Conservation (phyloP, 2,113 vertebrate genomes). For the Lophochroa leadbeateri region DNA sequence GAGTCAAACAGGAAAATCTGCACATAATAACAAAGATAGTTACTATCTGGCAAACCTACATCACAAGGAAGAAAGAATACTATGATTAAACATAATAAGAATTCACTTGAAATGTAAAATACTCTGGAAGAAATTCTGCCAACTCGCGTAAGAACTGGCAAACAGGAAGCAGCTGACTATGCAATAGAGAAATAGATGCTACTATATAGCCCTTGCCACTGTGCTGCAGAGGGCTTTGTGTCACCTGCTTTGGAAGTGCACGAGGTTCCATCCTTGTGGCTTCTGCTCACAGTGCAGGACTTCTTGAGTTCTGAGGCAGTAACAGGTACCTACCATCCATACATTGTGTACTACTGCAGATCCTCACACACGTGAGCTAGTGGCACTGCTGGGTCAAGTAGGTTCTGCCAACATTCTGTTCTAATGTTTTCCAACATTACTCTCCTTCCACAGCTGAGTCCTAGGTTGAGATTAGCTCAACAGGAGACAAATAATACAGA, state of each 20-base stretch:
- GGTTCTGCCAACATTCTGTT: not conserved
- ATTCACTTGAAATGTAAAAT: conserved; percentile 54
- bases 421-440: not conserved
- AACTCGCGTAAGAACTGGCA: not conserved
- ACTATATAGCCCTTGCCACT: accelerated
- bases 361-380: not conserved
- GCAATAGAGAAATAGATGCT: not conserved
- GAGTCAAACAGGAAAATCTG: conserved; percentile 55
- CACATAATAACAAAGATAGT: conserved; percentile 38
- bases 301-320: not conserved
- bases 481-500: not conserved
- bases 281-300: not conserved
- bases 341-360: not conserved
- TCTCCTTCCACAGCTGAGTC: not conserved
- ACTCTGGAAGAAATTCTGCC: not conserved
- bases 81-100: conserved; percentile 44
- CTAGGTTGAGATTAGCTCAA: not conserved
- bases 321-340: not conserved
- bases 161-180: not conserved
- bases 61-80: conserved; percentile 39
- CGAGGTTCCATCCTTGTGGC: not conserved
- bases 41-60: conserved; percentile 36
- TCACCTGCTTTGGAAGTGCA: not conserved
- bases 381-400: not conserved
- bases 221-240: not conserved